Percentiles rank a stretch among this genome's conserved stretches.
These are phyloP conservation scores for Pogonocherus hispidulus DNA, from an alignment of 2,888 invertebrate genomes.

Conservation along the genomic window DNA sequence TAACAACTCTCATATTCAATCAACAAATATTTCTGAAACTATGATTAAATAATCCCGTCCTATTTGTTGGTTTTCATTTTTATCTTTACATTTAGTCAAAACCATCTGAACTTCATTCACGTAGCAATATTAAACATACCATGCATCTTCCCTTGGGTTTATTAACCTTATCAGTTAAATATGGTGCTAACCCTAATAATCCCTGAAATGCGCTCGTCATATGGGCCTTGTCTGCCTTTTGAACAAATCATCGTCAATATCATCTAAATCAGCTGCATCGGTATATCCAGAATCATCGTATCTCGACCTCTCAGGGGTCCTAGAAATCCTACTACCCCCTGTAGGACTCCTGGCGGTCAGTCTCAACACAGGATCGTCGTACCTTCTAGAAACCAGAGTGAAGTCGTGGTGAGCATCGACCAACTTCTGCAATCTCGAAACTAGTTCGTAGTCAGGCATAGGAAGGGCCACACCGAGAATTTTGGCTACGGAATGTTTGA, in stretches of 20 bases:
- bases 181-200: constrained; percentile 15
- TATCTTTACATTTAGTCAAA: no score
- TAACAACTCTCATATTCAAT: no score
- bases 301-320: constrained; percentile 71
- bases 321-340: constrained; percentile 68
- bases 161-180: background rate
- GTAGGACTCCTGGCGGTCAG: constrained; percentile 73
- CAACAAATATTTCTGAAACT: no score
- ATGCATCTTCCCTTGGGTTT: background rate
- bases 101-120: no score
- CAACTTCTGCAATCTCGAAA: constrained; percentile 80
- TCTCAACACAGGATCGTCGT: constrained; percentile 73
- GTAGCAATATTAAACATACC: no score
- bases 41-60: no score
- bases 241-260: constrained; percentile 78
- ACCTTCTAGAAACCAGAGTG: constrained; percentile 84
- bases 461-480: constrained; percentile 71
- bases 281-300: constrained; percentile 83
- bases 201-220: constrained; percentile 38
- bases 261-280: constrained; percentile 78
- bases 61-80: no score
- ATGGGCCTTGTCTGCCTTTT: constrained; percentile 72
- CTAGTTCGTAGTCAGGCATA: constrained; percentile 73
- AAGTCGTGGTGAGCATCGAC: constrained; percentile 91
- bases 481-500: constrained; percentile 75